Conservation (phyloP, 2,797 vertebrate species). For the Hemibagrus guttatus region DNA sequence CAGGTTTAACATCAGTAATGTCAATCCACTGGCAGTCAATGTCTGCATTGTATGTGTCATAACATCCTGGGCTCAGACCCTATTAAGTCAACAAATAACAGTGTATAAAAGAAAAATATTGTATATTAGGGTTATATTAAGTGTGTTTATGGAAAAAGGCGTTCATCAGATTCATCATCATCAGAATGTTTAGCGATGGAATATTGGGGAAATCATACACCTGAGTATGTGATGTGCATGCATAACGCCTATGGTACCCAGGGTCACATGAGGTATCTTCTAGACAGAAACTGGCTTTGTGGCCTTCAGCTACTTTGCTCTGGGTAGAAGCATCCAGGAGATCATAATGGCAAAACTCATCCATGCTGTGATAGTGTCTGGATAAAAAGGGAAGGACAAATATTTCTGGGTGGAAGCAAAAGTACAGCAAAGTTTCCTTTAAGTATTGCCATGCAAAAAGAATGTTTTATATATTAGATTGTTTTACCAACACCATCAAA, state of each 20-base stretch:
- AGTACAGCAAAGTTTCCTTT: background rate
- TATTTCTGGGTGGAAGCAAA: background rate
- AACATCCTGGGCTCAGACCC: slow-evolving; percentile 96
- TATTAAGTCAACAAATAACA: slow-evolving; percentile 59
- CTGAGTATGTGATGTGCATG: slow-evolving; percentile 95
- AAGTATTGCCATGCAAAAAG: background rate
- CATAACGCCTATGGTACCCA: slow-evolving; percentile 89
- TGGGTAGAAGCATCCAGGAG: slow-evolving; percentile 82
- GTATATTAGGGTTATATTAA: background rate
- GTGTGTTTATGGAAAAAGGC: background rate
- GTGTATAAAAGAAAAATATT: too few species aligned
- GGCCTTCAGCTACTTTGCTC: slow-evolving; percentile 88
- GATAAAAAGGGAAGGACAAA: background rate
- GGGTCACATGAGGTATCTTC: slow-evolving; percentile 97
- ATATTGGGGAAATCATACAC: slow-evolving; percentile 62
- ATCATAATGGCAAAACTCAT: slow-evolving; percentile 94
- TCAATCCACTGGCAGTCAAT: slow-evolving; percentile 99
- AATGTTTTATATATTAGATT: background rate
- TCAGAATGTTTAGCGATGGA: background rate
- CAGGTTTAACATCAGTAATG: slow-evolving; percentile 93
- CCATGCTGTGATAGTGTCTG: slow-evolving; percentile 98
- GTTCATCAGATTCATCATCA: background rate
- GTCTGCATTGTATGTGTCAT: slow-evolving; percentile 94
- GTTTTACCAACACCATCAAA: background rate
- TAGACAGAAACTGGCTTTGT: slow-evolving; percentile 97